Evolutionary conservation across 2,797 vertebrate species (phyloP).

Genomic region (Anableps anableps): DNA sequence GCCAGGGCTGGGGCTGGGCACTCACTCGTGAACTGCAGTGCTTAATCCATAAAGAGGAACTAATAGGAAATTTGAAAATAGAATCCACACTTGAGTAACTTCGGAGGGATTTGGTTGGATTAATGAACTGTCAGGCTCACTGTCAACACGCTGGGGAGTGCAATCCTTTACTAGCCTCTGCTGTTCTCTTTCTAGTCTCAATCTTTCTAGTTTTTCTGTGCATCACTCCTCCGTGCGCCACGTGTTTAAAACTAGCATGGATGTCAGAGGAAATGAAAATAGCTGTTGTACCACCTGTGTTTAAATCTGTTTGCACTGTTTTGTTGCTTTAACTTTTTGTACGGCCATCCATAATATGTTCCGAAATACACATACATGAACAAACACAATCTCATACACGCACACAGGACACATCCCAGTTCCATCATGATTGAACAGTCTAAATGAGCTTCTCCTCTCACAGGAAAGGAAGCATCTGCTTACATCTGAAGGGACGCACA

Average conservation of each 20-base stretch:
- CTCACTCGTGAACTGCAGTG: slow-evolving; percentile 76
- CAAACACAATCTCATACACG: slow-evolving; percentile 16
- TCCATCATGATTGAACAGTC: slow-evolving; percentile 61
- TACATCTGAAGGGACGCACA: slow-evolving; percentile 56
- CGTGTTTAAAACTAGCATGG: slow-evolving; percentile 56
- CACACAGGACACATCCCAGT: slow-evolving; percentile 40
- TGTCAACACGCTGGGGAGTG: slow-evolving; percentile 79
- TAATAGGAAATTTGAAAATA: slow-evolving; percentile 85
- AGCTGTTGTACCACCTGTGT: slow-evolving; percentile 48
- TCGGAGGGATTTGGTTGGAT: slow-evolving; percentile 83
- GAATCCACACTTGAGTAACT: slow-evolving; percentile 84
- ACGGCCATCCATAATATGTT: slow-evolving; percentile 49
- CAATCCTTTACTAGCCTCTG: slow-evolving; percentile 75
- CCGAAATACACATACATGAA: slow-evolving; percentile 1
- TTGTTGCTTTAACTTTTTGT: slow-evolving; percentile 45
- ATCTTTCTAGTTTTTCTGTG: slow-evolving; percentile 49
- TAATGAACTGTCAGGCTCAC: slow-evolving; percentile 83
- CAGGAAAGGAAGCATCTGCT: slow-evolving; percentile 63
- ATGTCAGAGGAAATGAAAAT: slow-evolving; percentile 49
- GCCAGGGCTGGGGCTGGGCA: slow-evolving; percentile 68
- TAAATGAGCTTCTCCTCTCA: slow-evolving; percentile 70
- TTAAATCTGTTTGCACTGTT: slow-evolving; percentile 52
- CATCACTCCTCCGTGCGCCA: slow-evolving; percentile 38
- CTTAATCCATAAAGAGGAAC: slow-evolving; percentile 85
- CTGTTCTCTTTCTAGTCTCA: slow-evolving; percentile 59